Base-by-base conservation (phyloP, 2,888 invertebrate species). In the Calliscelio sp. region DNA sequence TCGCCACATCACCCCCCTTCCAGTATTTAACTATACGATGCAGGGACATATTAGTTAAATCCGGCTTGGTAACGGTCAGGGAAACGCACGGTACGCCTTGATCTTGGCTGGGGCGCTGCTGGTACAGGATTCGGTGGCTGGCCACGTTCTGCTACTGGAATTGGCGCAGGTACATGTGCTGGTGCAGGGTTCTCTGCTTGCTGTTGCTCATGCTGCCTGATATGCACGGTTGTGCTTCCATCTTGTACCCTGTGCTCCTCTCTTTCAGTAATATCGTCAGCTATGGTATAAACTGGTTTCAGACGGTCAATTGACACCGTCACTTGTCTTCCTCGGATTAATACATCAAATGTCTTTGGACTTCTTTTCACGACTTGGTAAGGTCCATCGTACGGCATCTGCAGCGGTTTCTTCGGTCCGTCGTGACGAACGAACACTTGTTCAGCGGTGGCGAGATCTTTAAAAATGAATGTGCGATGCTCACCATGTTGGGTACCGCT, bases 211-310 rank as follows among this genome's bases (percentile, higher is more conserved):
- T 28, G 28, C 5, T 4, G 4, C 8, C 28, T 28, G 28, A 8
- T 28, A 6, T 28, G 28, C 28, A 28, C 28, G 28, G 28, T 28
- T 28, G 28, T n/a, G n/a, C n/a, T 28, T 28, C 28, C 28, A 28
- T n/a, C n/a, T n/a, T 28, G 28, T 28, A 8, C 8, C 8, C 5
- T 28, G 28, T 28, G 4, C 28, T 28, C 28, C 38, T 11, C 38
- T 11, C 11, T 7, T 38, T 8, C 11, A 3, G 38, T 8, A 14
- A 38, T 38, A 11, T 61, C 61, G 24, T 20, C n/a, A 7, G 20
- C 25, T n/a, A 65, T 53, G 32, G 5, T 5, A 14, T 65, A 77
- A 1, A 66, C 75, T 16, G 75, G 75, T 55, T 77, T 77, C 16
- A 77, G 16, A 14, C 66, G 75, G 25, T 77, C 75, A 3, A 66